Evolutionary conservation across 2,797 vertebrate species (phyloP).

Genomic region (Hippoglossus hippoglossus): DNA sequence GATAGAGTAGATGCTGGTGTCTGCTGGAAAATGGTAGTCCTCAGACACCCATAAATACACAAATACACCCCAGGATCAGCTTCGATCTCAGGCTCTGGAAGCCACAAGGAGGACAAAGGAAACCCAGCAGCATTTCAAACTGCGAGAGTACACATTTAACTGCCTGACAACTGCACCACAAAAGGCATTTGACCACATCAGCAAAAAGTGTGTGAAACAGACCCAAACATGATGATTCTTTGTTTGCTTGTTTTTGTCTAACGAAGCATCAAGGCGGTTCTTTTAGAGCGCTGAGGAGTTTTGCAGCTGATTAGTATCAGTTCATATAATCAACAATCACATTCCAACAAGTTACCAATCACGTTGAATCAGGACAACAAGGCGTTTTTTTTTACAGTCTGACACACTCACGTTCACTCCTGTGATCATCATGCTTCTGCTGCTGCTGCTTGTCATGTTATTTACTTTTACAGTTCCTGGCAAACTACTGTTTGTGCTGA

Average conservation of each 20-base stretch:
- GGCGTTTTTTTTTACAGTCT: background rate
- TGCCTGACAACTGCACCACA: conserved; percentile 8
- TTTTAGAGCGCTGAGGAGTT: background rate
- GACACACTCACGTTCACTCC: background rate
- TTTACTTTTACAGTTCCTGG: background rate
- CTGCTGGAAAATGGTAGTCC: conserved; percentile 58
- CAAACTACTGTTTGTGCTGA: conserved; percentile 5
- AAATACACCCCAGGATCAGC: conserved; percentile 51
- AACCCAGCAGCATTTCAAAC: conserved; percentile 39
- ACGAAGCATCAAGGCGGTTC: background rate
- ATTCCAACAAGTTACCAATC: conserved; percentile 41
- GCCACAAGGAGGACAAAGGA: conserved; percentile 48
- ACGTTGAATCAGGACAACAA: conserved; percentile 34
- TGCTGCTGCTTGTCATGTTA: background rate
- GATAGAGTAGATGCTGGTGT: conserved; percentile 62
- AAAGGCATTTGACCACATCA: conserved; percentile 1
- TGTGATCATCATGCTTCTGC: background rate
- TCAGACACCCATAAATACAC: conserved; percentile 65
- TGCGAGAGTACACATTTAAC: conserved; percentile 10
- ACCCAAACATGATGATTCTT: background rate
- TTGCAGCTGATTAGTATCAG: conserved; percentile 31
- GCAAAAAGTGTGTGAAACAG: conserved; percentile 2
- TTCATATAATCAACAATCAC: conserved; percentile 40
- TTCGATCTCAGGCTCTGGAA: conserved; percentile 36
- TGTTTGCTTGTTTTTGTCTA: background rate